A percentile compares a stretch with the other conserved stretches of the same genome.
These are phyloP conservation scores for Lipotes vexillifer DNA, from an alignment of 2,113 vertebrate genomes.

Conservation along the genomic window DNA sequence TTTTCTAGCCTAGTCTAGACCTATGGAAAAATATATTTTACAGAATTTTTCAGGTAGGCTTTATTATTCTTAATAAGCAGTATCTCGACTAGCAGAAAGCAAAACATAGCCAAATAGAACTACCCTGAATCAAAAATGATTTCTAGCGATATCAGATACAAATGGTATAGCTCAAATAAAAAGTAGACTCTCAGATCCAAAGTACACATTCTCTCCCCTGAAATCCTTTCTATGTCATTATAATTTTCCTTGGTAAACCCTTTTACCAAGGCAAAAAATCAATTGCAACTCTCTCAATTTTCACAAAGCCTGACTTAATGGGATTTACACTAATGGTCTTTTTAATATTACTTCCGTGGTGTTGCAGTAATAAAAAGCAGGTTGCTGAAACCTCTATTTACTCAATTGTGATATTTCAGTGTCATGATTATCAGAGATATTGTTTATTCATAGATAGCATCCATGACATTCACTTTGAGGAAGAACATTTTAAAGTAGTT, in stretches of 20 bases:
- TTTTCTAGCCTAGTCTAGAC: not conserved
- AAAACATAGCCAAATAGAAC: not conserved
- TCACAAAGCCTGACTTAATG: constrained; percentile 13
- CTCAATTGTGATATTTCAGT: not conserved
- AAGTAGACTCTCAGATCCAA: not conserved
- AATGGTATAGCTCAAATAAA: not conserved
- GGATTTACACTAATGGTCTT: not conserved
- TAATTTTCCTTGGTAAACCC: constrained; percentile 29
- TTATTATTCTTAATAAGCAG: constrained; percentile 14
- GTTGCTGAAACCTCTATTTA: constrained; percentile 11
- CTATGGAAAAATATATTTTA: not conserved
- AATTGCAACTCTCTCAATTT: constrained; percentile 23
- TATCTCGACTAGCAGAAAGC: not conserved
- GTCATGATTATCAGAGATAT: not conserved
- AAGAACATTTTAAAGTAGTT: constrained; percentile 17
- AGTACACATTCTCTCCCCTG: not conserved
- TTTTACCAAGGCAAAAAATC: constrained; percentile 11
- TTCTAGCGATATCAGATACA: not conserved
- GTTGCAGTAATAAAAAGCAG: constrained; percentile 23
- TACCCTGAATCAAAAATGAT: not conserved
- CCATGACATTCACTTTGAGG: not conserved
- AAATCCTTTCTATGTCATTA: not conserved
- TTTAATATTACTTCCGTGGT: not conserved
- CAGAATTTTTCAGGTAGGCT: not conserved
- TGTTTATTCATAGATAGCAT: constrained; percentile 19